Conservation (phyloP, 2,113 vertebrate species). For the Cephalopholis sonnerati region DNA sequence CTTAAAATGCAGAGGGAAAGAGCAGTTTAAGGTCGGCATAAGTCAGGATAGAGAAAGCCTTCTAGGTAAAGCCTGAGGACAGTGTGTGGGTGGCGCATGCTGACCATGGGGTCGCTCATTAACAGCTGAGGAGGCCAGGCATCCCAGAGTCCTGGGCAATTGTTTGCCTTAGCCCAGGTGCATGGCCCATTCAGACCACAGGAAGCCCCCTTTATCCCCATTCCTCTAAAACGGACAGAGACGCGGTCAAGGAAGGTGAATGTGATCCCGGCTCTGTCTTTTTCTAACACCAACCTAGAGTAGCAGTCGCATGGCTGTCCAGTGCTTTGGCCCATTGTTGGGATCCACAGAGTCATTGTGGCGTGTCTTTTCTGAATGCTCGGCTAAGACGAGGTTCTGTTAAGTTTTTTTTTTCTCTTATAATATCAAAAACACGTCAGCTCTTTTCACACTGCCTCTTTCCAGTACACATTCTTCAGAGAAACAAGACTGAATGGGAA, state of each 20-base stretch:
- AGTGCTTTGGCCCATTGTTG: conserved; percentile 41
- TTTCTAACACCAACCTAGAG: conserved; percentile 41
- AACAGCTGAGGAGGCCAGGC: conserved; percentile 74
- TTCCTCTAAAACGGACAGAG: conserved; percentile 56
- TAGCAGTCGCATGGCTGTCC: conserved; percentile 25
- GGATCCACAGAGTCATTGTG: conserved; percentile 62
- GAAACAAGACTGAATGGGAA: conserved; percentile 58
- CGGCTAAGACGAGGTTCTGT: not conserved
- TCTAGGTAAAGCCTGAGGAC: conserved; percentile 51
- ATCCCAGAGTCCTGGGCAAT: conserved; percentile 75
- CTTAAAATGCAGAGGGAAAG: conserved; percentile 56
- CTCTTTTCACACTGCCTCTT: conserved; percentile 46
- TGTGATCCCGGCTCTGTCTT: conserved; percentile 58
- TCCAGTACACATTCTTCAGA: conserved; percentile 43
- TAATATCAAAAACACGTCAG: conserved; percentile 57
- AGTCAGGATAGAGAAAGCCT: conserved; percentile 46
- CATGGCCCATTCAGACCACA: conserved; percentile 78
- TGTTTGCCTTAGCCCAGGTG: conserved; percentile 83
- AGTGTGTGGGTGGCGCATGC: conserved; percentile 76
- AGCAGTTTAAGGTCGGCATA: conserved; percentile 60
- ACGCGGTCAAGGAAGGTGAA: conserved; percentile 65
- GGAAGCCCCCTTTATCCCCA: conserved; percentile 73
- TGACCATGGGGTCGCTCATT: conserved; percentile 81
- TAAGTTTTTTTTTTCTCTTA: not conserved
- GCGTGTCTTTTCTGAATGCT: conserved; percentile 43